phyloP scores from a whole-genome alignment of 2,113 vertebrate genomes.

The Melanerpes aurifrons region DNA sequence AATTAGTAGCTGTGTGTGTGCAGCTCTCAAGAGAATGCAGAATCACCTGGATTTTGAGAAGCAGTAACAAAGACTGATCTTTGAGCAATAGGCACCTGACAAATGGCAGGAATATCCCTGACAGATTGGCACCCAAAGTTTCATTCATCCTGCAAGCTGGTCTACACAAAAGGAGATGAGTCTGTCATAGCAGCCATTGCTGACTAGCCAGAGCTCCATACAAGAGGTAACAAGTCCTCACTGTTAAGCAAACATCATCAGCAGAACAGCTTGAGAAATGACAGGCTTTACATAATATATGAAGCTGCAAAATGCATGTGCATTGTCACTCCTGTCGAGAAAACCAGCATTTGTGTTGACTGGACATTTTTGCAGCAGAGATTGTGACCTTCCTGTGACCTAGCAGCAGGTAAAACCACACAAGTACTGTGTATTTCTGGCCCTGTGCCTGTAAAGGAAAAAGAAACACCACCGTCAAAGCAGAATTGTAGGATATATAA shows the following conservation, averaged over 20 bases:
- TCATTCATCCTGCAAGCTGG: neutral
- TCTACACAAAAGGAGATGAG: neutral
- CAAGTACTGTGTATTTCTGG: neutral
- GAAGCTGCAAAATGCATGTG: slow-evolving; percentile 37
- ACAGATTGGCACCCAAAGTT: neutral
- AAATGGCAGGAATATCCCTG: neutral
- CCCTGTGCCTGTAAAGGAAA: neutral
- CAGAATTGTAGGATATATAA: neutral
- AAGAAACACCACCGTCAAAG: slow-evolving; percentile 11
- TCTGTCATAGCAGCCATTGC: neutral
- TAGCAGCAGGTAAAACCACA: neutral
- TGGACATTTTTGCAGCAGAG: neutral
- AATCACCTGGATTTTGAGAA: neutral
- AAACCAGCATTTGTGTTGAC: slow-evolving; percentile 58
- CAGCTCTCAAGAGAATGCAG: neutral
- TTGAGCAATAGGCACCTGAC: neutral
- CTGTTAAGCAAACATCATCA: slow-evolving; percentile 49
- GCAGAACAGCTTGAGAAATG: slow-evolving; percentile 41
- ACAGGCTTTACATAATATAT: slow-evolving; percentile 52
- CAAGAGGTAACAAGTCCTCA: neutral
- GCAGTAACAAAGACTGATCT: neutral
- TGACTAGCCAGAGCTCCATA: neutral
- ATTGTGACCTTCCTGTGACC: neutral
- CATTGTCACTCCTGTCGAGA: slow-evolving; percentile 25
- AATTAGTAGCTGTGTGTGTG: neutral